Evolutionary conservation across 2,113 vertebrate species (phyloP), one percentile per base, ranked within the genome.

Genomic region (Dipodomys stephensi): DNA sequence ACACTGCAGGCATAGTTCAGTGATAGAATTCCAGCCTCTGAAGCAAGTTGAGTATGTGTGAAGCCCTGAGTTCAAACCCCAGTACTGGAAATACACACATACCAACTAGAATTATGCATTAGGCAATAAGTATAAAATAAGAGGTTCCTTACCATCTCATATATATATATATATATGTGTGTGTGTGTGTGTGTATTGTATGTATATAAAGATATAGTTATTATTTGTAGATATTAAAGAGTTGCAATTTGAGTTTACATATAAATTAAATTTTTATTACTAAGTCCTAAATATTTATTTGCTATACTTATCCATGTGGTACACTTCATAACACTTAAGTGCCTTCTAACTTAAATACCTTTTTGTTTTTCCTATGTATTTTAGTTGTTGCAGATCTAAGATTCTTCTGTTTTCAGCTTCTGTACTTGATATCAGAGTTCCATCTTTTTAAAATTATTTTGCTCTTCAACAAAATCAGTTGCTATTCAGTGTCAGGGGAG

Each of bases 191-290:
- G 35, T 39, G 12, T 49, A 1, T n/a, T n/a, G n/a, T n/a, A 1
- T 49, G 18, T 67, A 65, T 1, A 49, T 86, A 79, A 79, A 89
- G 62, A 79, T 83, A 28, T 12, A 95, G 44, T 78, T 90, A 15
- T 74, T 19, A 81, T 88, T 87, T 94, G 32, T 87, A 90, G n/a
- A 68, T 81, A 84, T 44, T 76, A 46, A 90, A 91, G 79, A 80
- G 22, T n/a, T 65, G 30, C 83, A 81, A 83, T 81, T 81, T 49
- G 53, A 92, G 28, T 79, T 80, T 85, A 2, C 32, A n/a, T 53
- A 44, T 27, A 94, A 88, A 90, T 92, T 44, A 90, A 87, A 57
- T n/a, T 20, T 92, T 94, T 88, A 80, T 25, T 78, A 46, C 49
- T 71, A 28, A 94, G n/a, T 84, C 83, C 62, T 90, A 87, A 81